Percentiles rank a stretch among this genome's conserved stretches.
These are phyloP conservation scores for Mallotus villosus DNA, from an alignment of 2,797 vertebrate genomes.

Conservation along the genomic window DNA sequence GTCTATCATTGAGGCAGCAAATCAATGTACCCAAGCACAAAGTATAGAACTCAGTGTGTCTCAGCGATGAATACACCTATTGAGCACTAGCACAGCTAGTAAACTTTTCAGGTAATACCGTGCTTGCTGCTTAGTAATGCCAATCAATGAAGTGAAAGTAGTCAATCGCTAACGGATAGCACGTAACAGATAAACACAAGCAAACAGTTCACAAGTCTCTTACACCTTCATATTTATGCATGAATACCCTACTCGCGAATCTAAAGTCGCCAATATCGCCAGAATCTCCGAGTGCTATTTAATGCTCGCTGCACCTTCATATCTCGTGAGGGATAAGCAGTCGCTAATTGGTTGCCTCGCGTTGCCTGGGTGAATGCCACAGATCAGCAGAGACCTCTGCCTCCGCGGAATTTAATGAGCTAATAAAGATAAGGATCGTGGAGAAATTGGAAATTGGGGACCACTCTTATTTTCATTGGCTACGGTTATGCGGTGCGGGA, in stretches of 20 bases:
- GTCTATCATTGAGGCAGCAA: not conserved
- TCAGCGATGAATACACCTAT: too few species aligned
- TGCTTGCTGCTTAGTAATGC: too few species aligned
- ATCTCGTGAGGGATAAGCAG: constrained; percentile 69
- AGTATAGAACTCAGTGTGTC: not conserved
- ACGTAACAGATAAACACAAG: too few species aligned
- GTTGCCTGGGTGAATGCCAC: constrained; percentile 68
- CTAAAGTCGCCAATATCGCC: not conserved
- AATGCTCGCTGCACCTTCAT: constrained; percentile 59
- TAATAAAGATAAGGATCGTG: constrained; percentile 73
- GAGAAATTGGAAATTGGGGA: constrained; percentile 65
- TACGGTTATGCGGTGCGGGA: constrained; percentile 28
- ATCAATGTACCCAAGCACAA: not conserved
- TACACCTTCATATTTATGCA: too few species aligned
- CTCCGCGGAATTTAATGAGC: constrained; percentile 67
- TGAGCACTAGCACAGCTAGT: too few species aligned
- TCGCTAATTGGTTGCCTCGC: constrained; percentile 72
- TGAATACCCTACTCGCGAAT: not conserved
- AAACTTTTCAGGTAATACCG: constrained; percentile 5
- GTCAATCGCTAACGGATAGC: too few species aligned
- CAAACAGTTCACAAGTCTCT: too few species aligned
- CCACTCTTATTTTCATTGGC: constrained; percentile 51
- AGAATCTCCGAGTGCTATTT: constrained; percentile 36
- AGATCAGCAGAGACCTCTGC: constrained; percentile 65
- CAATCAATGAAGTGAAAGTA: too few species aligned